Base-by-base conservation (phyloP, 2,113 vertebrate species). In the Elaphurus davidianus region DNA sequence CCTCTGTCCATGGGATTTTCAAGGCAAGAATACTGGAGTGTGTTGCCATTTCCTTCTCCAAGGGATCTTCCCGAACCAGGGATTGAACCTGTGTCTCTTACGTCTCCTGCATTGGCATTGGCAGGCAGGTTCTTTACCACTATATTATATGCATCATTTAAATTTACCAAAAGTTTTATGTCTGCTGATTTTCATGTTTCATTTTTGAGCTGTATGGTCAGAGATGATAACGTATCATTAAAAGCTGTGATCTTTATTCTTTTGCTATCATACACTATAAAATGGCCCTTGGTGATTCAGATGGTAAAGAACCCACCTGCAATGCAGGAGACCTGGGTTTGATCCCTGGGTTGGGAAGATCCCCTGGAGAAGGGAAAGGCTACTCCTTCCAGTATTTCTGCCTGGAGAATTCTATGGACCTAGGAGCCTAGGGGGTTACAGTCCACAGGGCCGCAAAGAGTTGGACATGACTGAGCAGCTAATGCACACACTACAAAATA, bases 101-200 rank as follows among this genome's bases (percentile, higher is more conserved):
- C 0, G 0, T 25, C 40, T 27, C 40, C 40, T 76, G 40, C 23
- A 15, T 2, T 40, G 23, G 2, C 36, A 74, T 76, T 27, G 40
- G 40, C 23, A 27, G 71, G 12, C 71, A 27, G 12, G 40, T 27
- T 76, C 40, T 43, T 43, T 43, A 76, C 40, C 23, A 76, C 40
- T 76, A 15, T 76, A 76, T 3, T 43, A 27, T 86, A 52, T 43
- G 11, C 50, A 62, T 36, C 50, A 1, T 43, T 96, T 55, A 82
- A 47, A 76, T 5, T 67, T 71, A 33, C 59, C 33, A 1, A 71
- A 93, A 71, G 6, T 50, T n/a, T 76, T 55, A 45, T 36, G 11
- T 62, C 16, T 79, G 45, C 1, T 83, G n/a, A 84, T 60, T 87
- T 87, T 64, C 7, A 50, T 21, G 17, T 57, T 83, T 94, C 1